Evolutionary conservation across 2,113 vertebrate species (phyloP).

Genomic region (Cranoglanis bouderius): DNA sequence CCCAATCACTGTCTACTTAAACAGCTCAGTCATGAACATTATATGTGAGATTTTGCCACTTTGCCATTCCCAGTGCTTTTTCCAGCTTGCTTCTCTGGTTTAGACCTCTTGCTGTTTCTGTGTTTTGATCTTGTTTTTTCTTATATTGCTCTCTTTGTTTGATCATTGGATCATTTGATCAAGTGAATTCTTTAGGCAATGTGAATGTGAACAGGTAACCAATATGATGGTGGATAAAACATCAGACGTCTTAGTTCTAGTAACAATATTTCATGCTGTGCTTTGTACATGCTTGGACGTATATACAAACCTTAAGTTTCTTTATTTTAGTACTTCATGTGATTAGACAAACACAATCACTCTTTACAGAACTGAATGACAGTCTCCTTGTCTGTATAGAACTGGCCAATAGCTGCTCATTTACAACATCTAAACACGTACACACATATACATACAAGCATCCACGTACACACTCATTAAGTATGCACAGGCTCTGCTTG

Average conservation of each 20-base stretch:
- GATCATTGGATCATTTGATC: neutral
- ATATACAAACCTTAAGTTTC: neutral
- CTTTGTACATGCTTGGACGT: neutral
- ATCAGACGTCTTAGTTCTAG: neutral
- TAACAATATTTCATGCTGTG: neutral
- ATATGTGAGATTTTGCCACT: neutral
- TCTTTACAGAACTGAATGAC: neutral
- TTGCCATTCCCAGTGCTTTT: neutral
- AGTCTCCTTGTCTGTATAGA: slow-evolving; percentile 23
- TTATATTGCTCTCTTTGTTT: neutral
- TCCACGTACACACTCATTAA: neutral
- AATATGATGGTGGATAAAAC: neutral
- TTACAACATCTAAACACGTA: slow-evolving; percentile 14
- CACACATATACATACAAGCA: neutral
- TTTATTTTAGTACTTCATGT: neutral
- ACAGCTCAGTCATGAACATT: neutral
- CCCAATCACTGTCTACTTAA: neutral
- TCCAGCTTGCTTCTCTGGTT: neutral
- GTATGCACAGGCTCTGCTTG: slow-evolving; percentile 18
- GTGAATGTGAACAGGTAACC: neutral
- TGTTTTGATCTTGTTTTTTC: neutral
- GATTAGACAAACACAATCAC: neutral
- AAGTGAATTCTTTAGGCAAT: neutral
- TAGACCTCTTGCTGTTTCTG: neutral
- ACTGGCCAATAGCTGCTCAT: slow-evolving; percentile 2